Evolutionary conservation across 2,888 invertebrate genomes (phyloP), one percentile per base, ranked within the genome.

Genomic region (Thumatha senex): DNA sequence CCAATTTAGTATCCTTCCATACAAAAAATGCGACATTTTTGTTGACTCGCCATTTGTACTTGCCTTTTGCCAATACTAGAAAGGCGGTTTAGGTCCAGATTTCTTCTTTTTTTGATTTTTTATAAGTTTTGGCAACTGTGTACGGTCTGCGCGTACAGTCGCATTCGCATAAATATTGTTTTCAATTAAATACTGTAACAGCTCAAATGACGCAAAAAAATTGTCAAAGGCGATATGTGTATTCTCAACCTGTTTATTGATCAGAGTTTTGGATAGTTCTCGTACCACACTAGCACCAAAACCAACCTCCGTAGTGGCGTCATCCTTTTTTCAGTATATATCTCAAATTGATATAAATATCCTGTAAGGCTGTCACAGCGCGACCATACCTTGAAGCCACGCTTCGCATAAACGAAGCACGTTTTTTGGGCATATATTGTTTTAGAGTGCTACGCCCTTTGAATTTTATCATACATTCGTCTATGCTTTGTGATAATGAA

Each of bases 361-460:
- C 66, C 68, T 33, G 56, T 63, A n/a, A 45, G 14, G 12, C 54
- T 40, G 54, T 70, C 69, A 43, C 56, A 60, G 15, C 66, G 52
- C 13, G 56, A 58, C 72, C 71, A 74, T 13, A 61, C 48, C 40
- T 74, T 69, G 54, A 52, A 70, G 2, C 67, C 72, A 18, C 70
- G 36, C 56, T 69, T 71, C 15, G 70, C 64, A n/a, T n/a, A n/a
- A n/a, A n/a, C n/a, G n/a, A n/a, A n/a, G n/a, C n/a, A 1, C 67
- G 70, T 36, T 74, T 72, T 13, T 54, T 40, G 0, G 65, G 65
- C 67, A 70, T 66, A 44, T 68, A 68, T 40, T 67, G 67, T 42
- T 70, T 70, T 15, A 51, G 51, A 12, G 30, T 33, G 15, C 47
- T 46, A 2, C 61, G 36, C n/a, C 63, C 63, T 50, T 64, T 61